These are phyloP conservation scores for Rhinolophus sinicus DNA, from an alignment of 2,113 vertebrate genomes.

Conservation along the genomic window DNA sequence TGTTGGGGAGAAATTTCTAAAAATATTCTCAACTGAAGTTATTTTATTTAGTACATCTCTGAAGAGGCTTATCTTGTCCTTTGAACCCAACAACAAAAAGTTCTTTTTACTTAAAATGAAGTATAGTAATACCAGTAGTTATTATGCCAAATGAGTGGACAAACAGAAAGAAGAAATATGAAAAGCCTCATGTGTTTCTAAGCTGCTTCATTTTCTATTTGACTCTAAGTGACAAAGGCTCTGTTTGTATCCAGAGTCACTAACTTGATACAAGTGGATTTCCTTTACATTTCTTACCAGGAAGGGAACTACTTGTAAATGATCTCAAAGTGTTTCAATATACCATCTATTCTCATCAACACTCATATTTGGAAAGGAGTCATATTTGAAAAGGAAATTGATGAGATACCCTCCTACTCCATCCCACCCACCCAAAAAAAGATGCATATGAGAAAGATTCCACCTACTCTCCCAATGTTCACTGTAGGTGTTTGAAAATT, in stretches of 20 bases:
- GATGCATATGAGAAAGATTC: not conserved
- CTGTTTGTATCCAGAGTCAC: conserved; percentile 65
- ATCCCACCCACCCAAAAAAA: not conserved
- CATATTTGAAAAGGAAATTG: conserved; percentile 69
- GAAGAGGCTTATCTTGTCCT: not conserved
- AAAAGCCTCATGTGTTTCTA: conserved; percentile 69
- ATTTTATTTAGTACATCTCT: not conserved
- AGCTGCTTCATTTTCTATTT: conserved; percentile 54
- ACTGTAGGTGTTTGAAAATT: not conserved
- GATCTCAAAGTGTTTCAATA: conserved; percentile 14
- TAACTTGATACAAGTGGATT: conserved; percentile 64
- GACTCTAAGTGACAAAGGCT: conserved; percentile 71
- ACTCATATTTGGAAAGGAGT: conserved; percentile 73
- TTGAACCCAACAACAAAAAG: conserved; percentile 58
- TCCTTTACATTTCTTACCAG: conserved; percentile 72
- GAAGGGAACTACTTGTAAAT: conserved; percentile 65
- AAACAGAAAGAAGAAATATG: conserved; percentile 73
- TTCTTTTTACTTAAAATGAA: conserved; percentile 74
- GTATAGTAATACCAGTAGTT: conserved; percentile 64
- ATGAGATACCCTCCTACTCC: not conserved
- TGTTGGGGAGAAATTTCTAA: conserved; percentile 17
- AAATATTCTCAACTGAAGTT: not conserved
- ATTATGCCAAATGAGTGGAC: conserved; percentile 78
- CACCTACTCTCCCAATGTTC: not conserved
- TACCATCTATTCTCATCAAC: conserved; percentile 64